Base-by-base conservation (phyloP, 1,140 invertebrate species). In the Colletes gigas region DNA sequence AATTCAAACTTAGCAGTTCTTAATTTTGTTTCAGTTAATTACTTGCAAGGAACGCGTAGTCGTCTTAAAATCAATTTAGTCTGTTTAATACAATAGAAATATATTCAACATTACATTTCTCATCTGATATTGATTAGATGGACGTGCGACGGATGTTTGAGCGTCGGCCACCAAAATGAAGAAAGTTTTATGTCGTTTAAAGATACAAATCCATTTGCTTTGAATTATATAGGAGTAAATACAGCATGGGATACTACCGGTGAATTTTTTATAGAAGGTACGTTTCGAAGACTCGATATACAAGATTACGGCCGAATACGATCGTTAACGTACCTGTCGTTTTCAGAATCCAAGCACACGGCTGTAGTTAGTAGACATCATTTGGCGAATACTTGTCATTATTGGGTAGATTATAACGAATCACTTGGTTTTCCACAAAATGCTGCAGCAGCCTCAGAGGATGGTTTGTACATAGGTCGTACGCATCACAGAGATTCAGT, bases 191-290 rank as follows among this genome's bases (percentile, higher is more conserved):
- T 91, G 69, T 86, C 84, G 3, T 91, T 88, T 41, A 87, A 73
- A 66, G 90, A 92, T 78, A 88, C 68, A 50, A 83, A 83, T 60
- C 91, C 91, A 50, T 92, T 92, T 87, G 71, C 85, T 54, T 89
- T 92, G 65, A 92, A 92, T 78, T 91, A 90, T 55, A 89, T 92
- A 67, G 90, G 91, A 67, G 67, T 92, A 57, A 86, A 89, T 71
- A 92, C 91, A 39, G 83, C 86, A n/a, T 86, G 85, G 78, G 91
- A 89, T 67, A 88, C 90, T 52, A 90, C 85, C 5, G 91, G 90
- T 54, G 81, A 88, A 59, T 91, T 90, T 88, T 84, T 74, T 50
- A 72, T 91, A 19, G 84, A 90, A 78, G 88, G 90, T 91, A 87
- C 3, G 5, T 59, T 9, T 52, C 7, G 15, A 4, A 12, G 19